These are phyloP conservation scores for Anthoptus insignis DNA, from an alignment of 2,888 invertebrate genomes.

Conservation along the genomic window DNA sequence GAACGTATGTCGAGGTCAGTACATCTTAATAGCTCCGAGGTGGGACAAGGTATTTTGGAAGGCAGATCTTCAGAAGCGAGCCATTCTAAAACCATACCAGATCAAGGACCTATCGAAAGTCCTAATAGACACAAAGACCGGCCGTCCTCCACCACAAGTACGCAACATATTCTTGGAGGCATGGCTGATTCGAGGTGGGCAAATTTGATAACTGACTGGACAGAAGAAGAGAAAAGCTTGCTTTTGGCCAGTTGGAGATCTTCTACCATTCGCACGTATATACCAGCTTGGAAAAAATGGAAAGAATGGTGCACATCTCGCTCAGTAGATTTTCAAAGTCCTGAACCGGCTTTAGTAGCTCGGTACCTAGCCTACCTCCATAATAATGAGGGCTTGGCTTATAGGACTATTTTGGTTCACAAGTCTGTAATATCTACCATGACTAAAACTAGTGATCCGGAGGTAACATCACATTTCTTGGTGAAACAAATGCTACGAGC, in stretches of 20 bases:
- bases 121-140: conserved; percentile 37
- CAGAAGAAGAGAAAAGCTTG: conserved; percentile 29
- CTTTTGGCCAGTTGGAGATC: conserved; percentile 34
- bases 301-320: conserved; percentile 24
- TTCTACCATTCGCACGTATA: conserved; percentile 41
- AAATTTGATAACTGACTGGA: conserved; percentile 44
- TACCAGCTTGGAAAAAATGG: conserved; percentile 41
- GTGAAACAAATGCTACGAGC: conserved; percentile 37
- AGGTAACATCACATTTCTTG: conserved; percentile 37
- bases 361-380: conserved; percentile 42
- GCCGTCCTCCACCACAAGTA: conserved; percentile 41
- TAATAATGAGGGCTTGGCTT: conserved; percentile 30
- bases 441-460: conserved; percentile 13
- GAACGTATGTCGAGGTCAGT: conserved; percentile 44
- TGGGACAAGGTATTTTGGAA: conserved; percentile 52
- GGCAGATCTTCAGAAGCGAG: conserved; percentile 44
- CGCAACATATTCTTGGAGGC: conserved; percentile 49
- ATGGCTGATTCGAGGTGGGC: conserved; percentile 54
- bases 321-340: conserved; percentile 31
- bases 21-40: conserved; percentile 51
- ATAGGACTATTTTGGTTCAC: conserved; percentile 36
- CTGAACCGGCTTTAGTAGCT: conserved; percentile 32
- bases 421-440: conserved; percentile 40
- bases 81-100: conserved; percentile 13
- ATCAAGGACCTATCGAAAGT: conserved; percentile 30